Percentiles rank a stretch among this genome's conserved stretches.
phyloP scores from a whole-genome alignment of 2,113 vertebrate species.

The Cynocephalus volans region DNA sequence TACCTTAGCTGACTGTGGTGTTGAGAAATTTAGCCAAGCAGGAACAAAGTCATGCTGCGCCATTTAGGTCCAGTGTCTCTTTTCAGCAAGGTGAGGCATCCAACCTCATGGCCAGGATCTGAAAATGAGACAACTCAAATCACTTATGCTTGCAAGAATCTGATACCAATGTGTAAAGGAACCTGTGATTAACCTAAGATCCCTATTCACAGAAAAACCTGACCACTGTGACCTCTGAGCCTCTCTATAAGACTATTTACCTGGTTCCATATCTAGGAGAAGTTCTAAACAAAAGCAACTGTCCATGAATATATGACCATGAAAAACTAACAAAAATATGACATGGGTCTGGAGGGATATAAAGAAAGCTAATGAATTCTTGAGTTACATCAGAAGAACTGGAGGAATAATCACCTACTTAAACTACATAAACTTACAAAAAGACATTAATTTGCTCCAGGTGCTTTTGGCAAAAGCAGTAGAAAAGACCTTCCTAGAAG shows the following conservation, averaged over 20 bases:
- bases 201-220: constrained; percentile 50
- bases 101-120: constrained; percentile 99
- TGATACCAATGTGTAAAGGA: constrained; percentile 2
- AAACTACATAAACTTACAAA: constrained; percentile 18
- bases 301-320: background rate
- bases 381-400: constrained; percentile 28
- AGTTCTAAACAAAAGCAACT: constrained; percentile 3
- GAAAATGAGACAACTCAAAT: constrained; percentile 71
- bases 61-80: constrained; percentile 99
- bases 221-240: background rate
- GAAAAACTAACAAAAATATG: background rate
- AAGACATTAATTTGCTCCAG: constrained; percentile 36
- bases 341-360: background rate
- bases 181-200: constrained; percentile 14
- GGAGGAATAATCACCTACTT: constrained; percentile 21
- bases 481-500: constrained; percentile 11
- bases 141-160: background rate
- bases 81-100: constrained; percentile 99
- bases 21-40: constrained; percentile 99
- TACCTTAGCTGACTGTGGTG: constrained; percentile 99
- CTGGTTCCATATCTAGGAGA: background rate
- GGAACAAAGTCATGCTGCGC: constrained; percentile 99
- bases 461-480: constrained; percentile 54
- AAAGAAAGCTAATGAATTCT: constrained; percentile 48
- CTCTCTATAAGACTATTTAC: constrained; percentile 36